These are phyloP conservation scores for Eulemur rufifrons DNA, from an alignment of 2,113 vertebrate species.

Conservation along the genomic window DNA sequence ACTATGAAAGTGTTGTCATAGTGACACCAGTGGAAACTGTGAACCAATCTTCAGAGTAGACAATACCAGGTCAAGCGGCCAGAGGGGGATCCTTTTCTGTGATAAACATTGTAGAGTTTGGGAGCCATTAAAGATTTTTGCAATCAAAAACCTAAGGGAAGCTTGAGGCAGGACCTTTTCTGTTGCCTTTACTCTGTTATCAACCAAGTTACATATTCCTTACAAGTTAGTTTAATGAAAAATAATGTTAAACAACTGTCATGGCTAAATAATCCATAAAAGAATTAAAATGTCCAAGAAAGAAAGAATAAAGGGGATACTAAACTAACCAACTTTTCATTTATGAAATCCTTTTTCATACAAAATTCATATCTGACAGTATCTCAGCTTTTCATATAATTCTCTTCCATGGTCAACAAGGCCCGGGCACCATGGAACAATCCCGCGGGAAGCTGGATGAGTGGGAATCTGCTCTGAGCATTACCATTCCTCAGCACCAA, in stretches of 20 bases:
- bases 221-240: not conserved
- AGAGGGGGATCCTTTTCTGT: not conserved
- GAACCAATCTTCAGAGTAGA: not conserved
- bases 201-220: not conserved
- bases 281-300: not conserved
- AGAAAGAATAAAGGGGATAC: not conserved
- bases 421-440: rapidly evolving
- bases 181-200: not conserved
- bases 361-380: not conserved
- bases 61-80: not conserved
- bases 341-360: not conserved
- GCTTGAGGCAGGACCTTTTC: not conserved
- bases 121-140: not conserved
- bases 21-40: rapidly evolving
- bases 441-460: not conserved
- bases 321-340: not conserved
- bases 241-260: not conserved
- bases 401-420: not conserved
- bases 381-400: not conserved
- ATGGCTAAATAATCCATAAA: not conserved
- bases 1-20: not conserved
- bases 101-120: not conserved
- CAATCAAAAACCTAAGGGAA: not conserved
- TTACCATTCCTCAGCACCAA: not conserved
- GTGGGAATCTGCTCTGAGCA: not conserved